A percentile compares a stretch with the other conserved stretches of the same genome.
phyloP scores from a whole-genome alignment of 2,113 vertebrate genomes.

The Brachionichthys hirsutus region DNA sequence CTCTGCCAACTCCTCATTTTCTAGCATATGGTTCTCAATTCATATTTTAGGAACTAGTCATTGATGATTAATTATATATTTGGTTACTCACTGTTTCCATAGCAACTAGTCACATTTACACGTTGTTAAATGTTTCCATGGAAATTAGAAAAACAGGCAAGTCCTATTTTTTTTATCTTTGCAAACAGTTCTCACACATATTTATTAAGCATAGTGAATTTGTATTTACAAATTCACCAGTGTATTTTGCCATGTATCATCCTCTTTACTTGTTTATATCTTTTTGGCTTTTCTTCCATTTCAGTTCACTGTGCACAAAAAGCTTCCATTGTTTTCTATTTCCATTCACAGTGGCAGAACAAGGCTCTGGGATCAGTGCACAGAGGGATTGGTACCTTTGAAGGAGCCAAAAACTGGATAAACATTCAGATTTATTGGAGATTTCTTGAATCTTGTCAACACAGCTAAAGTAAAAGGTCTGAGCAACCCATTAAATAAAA shows the following conservation, averaged over 20 bases:
- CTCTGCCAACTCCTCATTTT: too few species aligned
- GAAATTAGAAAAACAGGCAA: too few species aligned
- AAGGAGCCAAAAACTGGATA: slow-evolving; percentile 58
- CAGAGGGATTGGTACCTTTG: slow-evolving; percentile 39
- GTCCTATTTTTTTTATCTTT: too few species aligned
- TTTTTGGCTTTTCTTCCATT: slow-evolving; percentile 1
- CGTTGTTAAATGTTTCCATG: too few species aligned
- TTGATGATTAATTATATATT: too few species aligned
- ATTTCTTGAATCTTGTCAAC: slow-evolving; percentile 53
- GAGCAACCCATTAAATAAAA: slow-evolving; percentile 1
- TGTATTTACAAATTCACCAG: too few species aligned
- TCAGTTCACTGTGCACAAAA: slow-evolving; percentile 24
- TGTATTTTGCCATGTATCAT: background rate
- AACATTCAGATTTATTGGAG: slow-evolving; percentile 34
- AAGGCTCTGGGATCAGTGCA: slow-evolving; percentile 46
- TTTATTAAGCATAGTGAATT: too few species aligned
- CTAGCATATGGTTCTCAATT: too few species aligned
- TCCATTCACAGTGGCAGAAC: slow-evolving; percentile 36
- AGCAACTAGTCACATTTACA: too few species aligned
- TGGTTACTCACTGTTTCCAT: too few species aligned
- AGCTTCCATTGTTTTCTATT: slow-evolving; percentile 44
- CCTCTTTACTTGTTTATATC: background rate
- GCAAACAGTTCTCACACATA: too few species aligned
- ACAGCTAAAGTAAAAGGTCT: slow-evolving; percentile 39
- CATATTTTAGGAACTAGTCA: too few species aligned